These are phyloP conservation scores for Procavia capensis DNA, from an alignment of 2,113 vertebrate species.

Conservation along the genomic window DNA sequence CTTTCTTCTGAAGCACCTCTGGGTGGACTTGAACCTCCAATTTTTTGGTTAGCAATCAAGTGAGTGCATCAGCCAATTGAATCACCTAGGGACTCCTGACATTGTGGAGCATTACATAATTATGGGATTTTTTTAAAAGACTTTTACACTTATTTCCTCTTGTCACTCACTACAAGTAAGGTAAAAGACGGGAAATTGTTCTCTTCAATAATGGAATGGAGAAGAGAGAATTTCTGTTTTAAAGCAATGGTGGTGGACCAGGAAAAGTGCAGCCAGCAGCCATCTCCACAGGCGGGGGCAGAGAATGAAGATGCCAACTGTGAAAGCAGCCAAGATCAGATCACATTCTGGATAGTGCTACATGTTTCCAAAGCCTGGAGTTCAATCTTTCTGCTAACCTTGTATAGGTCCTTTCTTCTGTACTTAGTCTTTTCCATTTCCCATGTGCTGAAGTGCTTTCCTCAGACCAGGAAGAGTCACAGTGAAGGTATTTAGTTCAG, in stretches of 20 bases:
- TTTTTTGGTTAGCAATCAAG: neutral
- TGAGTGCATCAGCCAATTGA: neutral
- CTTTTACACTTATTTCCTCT: neutral
- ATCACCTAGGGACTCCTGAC: neutral
- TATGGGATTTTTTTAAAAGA: neutral
- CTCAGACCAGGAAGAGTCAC: neutral
- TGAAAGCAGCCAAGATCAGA: neutral
- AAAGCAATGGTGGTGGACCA: neutral
- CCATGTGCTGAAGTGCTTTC: neutral
- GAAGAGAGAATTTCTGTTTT: neutral
- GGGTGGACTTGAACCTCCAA: neutral
- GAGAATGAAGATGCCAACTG: neutral
- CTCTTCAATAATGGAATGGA: neutral
- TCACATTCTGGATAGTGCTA: neutral
- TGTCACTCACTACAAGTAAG: neutral
- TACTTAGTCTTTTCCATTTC: neutral
- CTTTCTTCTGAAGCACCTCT: neutral
- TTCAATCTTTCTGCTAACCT: neutral
- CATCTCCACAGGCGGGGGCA: accelerated
- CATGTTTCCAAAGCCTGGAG: neutral
- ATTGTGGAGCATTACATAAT: neutral
- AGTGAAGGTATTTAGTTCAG: neutral
- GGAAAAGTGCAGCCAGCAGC: neutral
- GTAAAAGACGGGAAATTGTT: neutral
- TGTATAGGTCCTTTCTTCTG: neutral